Conservation (phyloP, 2,888 invertebrate genomes). For the Catocala nupta region DNA sequence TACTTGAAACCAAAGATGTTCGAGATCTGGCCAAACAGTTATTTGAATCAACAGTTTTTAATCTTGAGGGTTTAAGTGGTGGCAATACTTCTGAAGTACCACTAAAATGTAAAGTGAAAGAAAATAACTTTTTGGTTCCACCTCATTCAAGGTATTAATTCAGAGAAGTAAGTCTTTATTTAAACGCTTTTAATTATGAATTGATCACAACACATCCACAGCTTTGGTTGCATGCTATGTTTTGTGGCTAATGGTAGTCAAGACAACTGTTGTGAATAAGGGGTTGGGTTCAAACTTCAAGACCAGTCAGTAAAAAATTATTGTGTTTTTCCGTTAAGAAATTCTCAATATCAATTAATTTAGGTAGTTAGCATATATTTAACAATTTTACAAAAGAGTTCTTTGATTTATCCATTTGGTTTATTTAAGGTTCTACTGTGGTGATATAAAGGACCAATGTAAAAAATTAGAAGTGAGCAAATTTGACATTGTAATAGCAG, state of each 20-base stretch:
- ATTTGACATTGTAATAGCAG: slow-evolving; percentile 95
- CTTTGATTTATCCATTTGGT: too few relatives aligned
- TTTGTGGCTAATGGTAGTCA: too few relatives aligned
- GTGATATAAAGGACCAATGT: slow-evolving; percentile 85
- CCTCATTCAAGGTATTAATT: slow-evolving; percentile 85
- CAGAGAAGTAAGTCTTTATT: slow-evolving; percentile 22
- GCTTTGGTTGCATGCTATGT: too few relatives aligned
- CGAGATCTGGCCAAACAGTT: slow-evolving; percentile 64
- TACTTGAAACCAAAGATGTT: slow-evolving; percentile 64
- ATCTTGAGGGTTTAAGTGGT: slow-evolving; percentile 76
- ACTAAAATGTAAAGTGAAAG: slow-evolving; percentile 79
- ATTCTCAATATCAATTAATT: too few relatives aligned
- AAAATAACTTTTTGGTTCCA: slow-evolving; percentile 89
- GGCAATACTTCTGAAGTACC: slow-evolving; percentile 85
- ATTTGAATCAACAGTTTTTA: slow-evolving; percentile 69
- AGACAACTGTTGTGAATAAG: too few relatives aligned
- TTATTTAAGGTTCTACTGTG: slow-evolving; percentile 87
- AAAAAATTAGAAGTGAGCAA: slow-evolving; percentile 75
- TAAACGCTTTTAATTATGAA: too few relatives aligned
- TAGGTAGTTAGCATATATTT: too few relatives aligned
- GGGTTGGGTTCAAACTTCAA: too few relatives aligned
- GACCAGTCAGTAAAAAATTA: too few relatives aligned
- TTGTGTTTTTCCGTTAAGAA: too few relatives aligned
- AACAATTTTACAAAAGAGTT: too few relatives aligned
- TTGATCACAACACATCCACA: too few relatives aligned